These are phyloP conservation scores for Notamacropus eugenii DNA, from an alignment of 2,797 vertebrate genomes.

Conservation along the genomic window DNA sequence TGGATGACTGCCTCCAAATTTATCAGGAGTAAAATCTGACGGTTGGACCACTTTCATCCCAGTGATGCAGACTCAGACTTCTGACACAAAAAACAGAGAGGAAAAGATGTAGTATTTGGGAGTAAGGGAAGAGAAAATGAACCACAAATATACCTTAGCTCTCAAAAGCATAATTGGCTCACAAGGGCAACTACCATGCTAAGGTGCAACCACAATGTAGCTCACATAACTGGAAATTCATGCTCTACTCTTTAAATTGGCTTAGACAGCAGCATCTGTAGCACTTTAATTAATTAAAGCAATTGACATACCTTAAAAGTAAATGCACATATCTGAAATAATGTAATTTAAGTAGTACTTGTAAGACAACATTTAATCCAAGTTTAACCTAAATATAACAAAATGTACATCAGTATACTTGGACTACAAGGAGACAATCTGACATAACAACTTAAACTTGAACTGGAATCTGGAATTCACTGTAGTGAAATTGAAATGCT, in stretches of 20 bases:
- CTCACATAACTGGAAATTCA: slow-evolving; percentile 85
- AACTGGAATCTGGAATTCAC: slow-evolving; percentile 56
- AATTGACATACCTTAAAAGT: slow-evolving; percentile 85
- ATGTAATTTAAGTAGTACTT: slow-evolving; percentile 73
- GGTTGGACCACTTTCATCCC: slow-evolving; percentile 87
- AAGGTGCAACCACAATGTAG: slow-evolving; percentile 81
- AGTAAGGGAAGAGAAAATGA: slow-evolving; percentile 61
- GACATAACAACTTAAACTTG: slow-evolving; percentile 43
- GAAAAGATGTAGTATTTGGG: slow-evolving; percentile 50
- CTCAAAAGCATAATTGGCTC: slow-evolving; percentile 75
- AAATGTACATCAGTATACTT: slow-evolving; percentile 47
- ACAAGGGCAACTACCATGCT: slow-evolving; percentile 76
- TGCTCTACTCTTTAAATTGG: slow-evolving; percentile 81
- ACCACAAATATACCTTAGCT: slow-evolving; percentile 73
- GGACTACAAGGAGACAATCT: slow-evolving; percentile 55
- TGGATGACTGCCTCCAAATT: slow-evolving; percentile 89
- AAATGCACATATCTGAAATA: slow-evolving; percentile 81
- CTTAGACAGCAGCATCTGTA: slow-evolving; percentile 86
- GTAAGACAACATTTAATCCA: slow-evolving; percentile 79
- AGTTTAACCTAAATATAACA: slow-evolving; percentile 68
- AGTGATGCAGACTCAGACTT: slow-evolving; percentile 75
- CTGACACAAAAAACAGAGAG: slow-evolving; percentile 73
- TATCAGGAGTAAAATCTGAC: slow-evolving; percentile 86
- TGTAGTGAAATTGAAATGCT: slow-evolving; percentile 44
- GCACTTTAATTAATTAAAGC: slow-evolving; percentile 90